phyloP scores from a whole-genome alignment of 2,113 vertebrate species.

The Cinclus cinclus region DNA sequence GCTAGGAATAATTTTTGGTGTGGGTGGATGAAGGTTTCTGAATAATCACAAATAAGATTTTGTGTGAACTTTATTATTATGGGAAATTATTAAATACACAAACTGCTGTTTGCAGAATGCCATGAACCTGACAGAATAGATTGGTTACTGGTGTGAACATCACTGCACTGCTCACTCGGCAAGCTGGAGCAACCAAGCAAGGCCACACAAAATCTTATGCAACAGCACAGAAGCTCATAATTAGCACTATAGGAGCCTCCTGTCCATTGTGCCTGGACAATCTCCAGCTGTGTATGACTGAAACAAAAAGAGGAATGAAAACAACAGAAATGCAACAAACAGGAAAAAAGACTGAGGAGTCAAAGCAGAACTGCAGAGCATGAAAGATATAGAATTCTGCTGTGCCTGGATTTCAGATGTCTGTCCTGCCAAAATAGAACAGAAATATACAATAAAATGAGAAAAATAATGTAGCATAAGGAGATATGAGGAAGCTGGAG shows the following conservation, averaged over 20 bases:
- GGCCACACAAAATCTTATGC: neutral
- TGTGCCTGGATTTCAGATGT: neutral
- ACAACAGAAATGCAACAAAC: neutral
- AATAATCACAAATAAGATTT: neutral
- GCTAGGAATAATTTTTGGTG: neutral
- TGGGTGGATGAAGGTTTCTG: neutral
- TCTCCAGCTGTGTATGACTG: neutral
- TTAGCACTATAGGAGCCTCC: neutral
- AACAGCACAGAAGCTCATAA: neutral
- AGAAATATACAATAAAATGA: neutral
- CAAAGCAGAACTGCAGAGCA: neutral
- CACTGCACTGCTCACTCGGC: accelerated
- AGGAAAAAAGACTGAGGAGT: neutral
- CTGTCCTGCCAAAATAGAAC: neutral
- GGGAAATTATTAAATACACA: neutral
- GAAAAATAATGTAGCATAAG: neutral
- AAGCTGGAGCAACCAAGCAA: neutral
- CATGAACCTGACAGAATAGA: neutral
- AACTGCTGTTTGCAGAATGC: neutral
- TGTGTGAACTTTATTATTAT: neutral
- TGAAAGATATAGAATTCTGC: neutral
- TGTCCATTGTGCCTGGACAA: neutral
- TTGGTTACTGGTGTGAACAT: neutral
- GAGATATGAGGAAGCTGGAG: neutral
- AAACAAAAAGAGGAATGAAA: neutral